phyloP scores from a whole-genome alignment of 2,888 invertebrate species.

The Meganola albula region DNA sequence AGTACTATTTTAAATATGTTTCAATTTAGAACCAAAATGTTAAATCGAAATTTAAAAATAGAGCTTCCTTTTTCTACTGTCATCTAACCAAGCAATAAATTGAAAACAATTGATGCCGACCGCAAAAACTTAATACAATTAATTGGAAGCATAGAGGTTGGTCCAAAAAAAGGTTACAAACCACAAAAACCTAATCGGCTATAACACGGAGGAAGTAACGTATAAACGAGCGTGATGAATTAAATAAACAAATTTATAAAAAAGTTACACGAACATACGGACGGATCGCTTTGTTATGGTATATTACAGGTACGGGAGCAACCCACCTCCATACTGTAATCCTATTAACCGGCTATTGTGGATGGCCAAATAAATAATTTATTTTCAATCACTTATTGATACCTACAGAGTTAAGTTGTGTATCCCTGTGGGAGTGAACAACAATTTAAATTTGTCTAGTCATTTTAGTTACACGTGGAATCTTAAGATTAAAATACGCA shows the following conservation, averaged over 20 bases:
- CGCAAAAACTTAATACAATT: conserved; percentile 57
- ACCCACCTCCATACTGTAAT: conserved; percentile 64
- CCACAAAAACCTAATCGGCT: conserved; percentile 71
- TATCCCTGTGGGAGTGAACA: conserved; percentile 37
- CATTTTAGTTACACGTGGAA: conserved; percentile 33
- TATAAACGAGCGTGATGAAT: conserved; percentile 74
- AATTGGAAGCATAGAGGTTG: conserved; percentile 44
- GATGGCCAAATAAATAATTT: conserved; percentile 67
- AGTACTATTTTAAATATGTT: conserved; percentile 8
- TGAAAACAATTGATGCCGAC: conserved; percentile 40
- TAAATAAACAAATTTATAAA: conserved; percentile 76
- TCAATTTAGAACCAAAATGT: not conserved
- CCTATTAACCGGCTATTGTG: conserved; percentile 67
- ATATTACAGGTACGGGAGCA: conserved; percentile 58
- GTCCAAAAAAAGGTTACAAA: conserved; percentile 47
- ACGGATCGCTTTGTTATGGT: conserved; percentile 44
- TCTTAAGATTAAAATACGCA: too few relatives aligned
- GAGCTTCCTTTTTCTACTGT: conserved; percentile 9
- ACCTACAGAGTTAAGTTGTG: conserved; percentile 31
- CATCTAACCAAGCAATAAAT: conserved; percentile 33
- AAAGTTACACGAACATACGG: conserved; percentile 54
- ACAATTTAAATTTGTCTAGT: conserved; percentile 40
- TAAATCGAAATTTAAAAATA: conserved; percentile 1
- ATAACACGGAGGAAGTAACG: conserved; percentile 67
- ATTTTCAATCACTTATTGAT: conserved; percentile 58